Conservation (phyloP, 2,797 vertebrate species). For the Myotis planiceps region DNA sequence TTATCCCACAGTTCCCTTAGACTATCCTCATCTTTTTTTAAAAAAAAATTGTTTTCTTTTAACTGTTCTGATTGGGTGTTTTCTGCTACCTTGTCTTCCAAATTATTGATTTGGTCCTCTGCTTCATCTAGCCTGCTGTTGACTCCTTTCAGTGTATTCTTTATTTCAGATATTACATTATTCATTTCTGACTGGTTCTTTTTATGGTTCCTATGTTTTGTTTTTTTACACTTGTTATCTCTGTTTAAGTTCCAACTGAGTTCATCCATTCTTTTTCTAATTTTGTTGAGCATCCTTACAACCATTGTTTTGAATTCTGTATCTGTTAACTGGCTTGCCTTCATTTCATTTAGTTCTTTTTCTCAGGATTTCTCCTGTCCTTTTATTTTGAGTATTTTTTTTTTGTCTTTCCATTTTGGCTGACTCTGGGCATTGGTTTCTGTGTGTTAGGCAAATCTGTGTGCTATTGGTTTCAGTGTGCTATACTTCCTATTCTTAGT, state of each 20-base stretch:
- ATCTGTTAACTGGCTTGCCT: not conserved
- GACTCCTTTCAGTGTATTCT: not conserved
- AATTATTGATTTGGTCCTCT: not conserved
- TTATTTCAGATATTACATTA: not conserved
- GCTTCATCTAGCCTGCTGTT: not conserved
- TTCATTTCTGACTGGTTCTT: not conserved
- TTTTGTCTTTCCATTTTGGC: not conserved
- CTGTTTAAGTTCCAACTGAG: not conserved
- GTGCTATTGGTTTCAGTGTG: not conserved
- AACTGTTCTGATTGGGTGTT: not conserved
- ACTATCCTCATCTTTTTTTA: not conserved
- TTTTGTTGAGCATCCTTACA: not conserved
- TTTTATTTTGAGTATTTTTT: not conserved
- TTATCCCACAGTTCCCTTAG: not conserved
- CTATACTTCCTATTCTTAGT: not conserved
- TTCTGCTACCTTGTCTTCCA: not conserved
- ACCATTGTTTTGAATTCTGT: not conserved
- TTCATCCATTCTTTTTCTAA: not conserved
- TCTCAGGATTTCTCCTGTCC: not conserved
- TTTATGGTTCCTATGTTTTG: not conserved
- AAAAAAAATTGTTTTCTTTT: not conserved
- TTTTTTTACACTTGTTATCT: not conserved
- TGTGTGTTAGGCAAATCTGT: not conserved
- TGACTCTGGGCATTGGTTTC: not conserved
- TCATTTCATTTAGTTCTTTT: not conserved